Evolutionary conservation across 2,888 invertebrate genomes (phyloP), one percentile per base, ranked within the genome.

Genomic region (Anticlea derivata): DNA sequence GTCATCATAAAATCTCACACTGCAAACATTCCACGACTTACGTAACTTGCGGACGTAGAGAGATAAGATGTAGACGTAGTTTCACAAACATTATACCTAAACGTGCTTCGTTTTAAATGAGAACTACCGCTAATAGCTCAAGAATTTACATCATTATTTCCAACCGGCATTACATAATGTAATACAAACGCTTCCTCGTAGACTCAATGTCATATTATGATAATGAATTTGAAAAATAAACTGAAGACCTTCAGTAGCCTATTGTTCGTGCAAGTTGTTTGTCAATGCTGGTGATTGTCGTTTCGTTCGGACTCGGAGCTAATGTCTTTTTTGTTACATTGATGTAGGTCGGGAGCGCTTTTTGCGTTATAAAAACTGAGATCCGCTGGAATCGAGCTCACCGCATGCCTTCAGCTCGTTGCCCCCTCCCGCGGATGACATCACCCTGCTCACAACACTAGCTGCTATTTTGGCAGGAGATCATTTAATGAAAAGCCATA

Each of bases 261-360:
- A 48, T 51, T 62, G 56, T 64, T 68, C 63, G 71, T 67, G 53
- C 62, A 52, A 64, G 65, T 56, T 64, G 56, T 52, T 66, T 54
- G 67, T 61, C 63, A 60, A 60, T 59, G 65, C 58, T 64, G 58
- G 57, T 65, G 58, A 62, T 67, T 66, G 61, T 67, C 65, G 63
- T 50, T 58, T 58, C 59, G 57, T 52, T 56, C 51, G 58, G 60
- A 65, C 51, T 66, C 64, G 54, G 54, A 63, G 66, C 55, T 68
- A 68, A 70, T 67, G 65, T 58, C 58, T 70, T 82, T 78, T 79
- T 80, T 79, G 72, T 65, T 47, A 65, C 58, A 70, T 88, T 89
- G 86, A 77, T 83, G 86, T 85, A 89, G 89, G 89, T 89, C 88
- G 81, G 70, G 81, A 48, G 69, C 61, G 58, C 62, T 67, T 80